Evolutionary conservation across 2,113 vertebrate genomes (phyloP).

Genomic region (Lepisosteus osseus): DNA sequence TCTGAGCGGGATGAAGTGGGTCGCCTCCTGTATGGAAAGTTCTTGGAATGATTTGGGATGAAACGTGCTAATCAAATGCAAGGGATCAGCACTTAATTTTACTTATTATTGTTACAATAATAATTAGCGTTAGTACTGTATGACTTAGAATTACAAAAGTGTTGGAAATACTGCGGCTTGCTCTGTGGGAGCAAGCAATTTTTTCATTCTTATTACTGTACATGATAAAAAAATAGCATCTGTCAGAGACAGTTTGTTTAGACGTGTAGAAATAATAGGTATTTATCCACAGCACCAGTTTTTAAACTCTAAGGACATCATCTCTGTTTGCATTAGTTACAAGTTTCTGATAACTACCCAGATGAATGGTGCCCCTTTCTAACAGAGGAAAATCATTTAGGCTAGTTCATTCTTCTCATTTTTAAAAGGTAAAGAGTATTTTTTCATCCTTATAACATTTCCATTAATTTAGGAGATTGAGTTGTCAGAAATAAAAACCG

Average conservation of each 20-base stretch:
- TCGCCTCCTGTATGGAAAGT: too few relatives aligned
- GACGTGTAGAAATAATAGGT: constrained; percentile 13
- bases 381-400: neutral
- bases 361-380: constrained; percentile 8
- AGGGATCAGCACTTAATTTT: too few relatives aligned
- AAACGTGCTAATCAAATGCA: too few relatives aligned
- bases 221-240: constrained; percentile 12
- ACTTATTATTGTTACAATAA: neutral
- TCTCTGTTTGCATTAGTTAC: neutral
- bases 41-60: too few relatives aligned
- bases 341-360: neutral
- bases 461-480: neutral
- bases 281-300: constrained; percentile 3
- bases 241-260: constrained; percentile 30
- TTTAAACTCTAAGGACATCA: constrained; percentile 12
- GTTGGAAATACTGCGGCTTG: too few relatives aligned
- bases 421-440: too few relatives aligned
- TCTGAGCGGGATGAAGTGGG: too few relatives aligned
- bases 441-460: neutral
- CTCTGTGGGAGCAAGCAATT: too few relatives aligned
- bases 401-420: neutral
- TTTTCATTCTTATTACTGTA: too few relatives aligned
- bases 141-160: too few relatives aligned
- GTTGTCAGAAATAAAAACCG: constrained; percentile 7
- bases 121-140: neutral